These are phyloP conservation scores for Aphaenogaster rudis DNA, from an alignment of 1,140 invertebrate species.

Conservation along the genomic window DNA sequence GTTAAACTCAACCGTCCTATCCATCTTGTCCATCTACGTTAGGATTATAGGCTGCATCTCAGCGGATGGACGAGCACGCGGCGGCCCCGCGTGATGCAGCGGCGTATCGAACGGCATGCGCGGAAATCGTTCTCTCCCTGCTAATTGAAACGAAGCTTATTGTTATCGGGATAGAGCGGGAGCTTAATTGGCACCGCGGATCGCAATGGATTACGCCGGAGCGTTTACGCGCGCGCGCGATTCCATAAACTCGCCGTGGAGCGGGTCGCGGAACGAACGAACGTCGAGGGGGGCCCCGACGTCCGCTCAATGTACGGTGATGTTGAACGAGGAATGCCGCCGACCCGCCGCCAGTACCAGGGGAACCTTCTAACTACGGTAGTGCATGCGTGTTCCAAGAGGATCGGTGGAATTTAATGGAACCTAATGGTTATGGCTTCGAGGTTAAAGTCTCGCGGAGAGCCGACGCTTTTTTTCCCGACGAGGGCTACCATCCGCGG, in stretches of 20 bases:
- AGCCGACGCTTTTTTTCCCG: constrained; percentile 42
- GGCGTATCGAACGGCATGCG: constrained; percentile 28
- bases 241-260: constrained; percentile 68
- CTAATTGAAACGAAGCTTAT: constrained; percentile 51
- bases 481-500: constrained; percentile 39
- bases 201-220: constrained; percentile 33
- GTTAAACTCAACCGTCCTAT: not conserved
- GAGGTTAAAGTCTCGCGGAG: constrained; percentile 63
- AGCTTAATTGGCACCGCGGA: constrained; percentile 62
- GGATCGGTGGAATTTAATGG: constrained; percentile 76
- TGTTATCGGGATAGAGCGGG: constrained; percentile 49
- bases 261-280: constrained; percentile 28
- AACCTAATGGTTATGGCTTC: constrained; percentile 78
- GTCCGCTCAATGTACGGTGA: constrained; percentile 68
- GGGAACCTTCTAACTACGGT: constrained; percentile 74
- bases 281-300: constrained; percentile 41
- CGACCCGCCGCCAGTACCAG: constrained; percentile 50
- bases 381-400: constrained; percentile 69
- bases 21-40: constrained; percentile 8
- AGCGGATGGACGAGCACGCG: not conserved
- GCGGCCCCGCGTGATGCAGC: not conserved
- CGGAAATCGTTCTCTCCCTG: constrained; percentile 45
- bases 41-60: not conserved
- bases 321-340: constrained; percentile 73
- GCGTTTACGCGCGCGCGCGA: constrained; percentile 58